phyloP scores from a whole-genome alignment of 2,797 vertebrate species.

The Acanthurus tractus region DNA sequence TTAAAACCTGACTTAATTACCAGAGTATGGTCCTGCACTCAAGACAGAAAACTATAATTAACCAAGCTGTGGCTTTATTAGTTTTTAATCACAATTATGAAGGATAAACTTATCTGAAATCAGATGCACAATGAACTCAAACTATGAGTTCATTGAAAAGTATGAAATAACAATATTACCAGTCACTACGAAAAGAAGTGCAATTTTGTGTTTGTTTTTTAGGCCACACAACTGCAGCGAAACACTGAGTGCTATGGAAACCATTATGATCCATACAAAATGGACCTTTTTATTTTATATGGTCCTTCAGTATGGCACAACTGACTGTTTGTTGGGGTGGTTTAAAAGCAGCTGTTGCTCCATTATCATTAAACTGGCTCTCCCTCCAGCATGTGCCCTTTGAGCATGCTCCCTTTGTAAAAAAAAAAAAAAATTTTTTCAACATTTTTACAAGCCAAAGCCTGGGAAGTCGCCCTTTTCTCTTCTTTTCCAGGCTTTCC shows the following conservation, averaged over 20 bases:
- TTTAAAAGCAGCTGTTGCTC: constrained; percentile 17
- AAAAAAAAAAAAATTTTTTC: no score
- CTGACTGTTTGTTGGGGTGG: not conserved
- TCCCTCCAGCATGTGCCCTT: constrained; percentile 22
- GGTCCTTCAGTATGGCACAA: not conserved
- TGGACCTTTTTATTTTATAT: not conserved
- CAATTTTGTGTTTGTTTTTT: constrained; percentile 28
- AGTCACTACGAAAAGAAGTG: constrained; percentile 28
- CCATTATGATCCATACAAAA: not conserved
- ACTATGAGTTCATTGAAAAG: constrained; percentile 45
- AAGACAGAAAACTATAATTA: constrained; percentile 43
- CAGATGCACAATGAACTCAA: constrained; percentile 12
- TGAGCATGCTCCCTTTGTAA: not conserved
- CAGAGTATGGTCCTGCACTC: constrained; percentile 30
- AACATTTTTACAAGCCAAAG: constrained; percentile 15
- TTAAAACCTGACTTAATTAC: constrained; percentile 34
- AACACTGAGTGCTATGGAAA: constrained; percentile 6
- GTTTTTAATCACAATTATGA: constrained; percentile 54
- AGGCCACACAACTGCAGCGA: constrained; percentile 8
- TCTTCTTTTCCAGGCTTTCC: constrained; percentile 47
- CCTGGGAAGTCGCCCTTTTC: constrained; percentile 2
- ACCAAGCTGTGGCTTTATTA: constrained; percentile 52
- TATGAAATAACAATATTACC: constrained; percentile 29
- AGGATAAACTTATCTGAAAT: constrained; percentile 43
- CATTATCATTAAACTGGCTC: constrained; percentile 9